Conservation (phyloP, 2,888 invertebrate genomes). For the Conomelus anceps region DNA sequence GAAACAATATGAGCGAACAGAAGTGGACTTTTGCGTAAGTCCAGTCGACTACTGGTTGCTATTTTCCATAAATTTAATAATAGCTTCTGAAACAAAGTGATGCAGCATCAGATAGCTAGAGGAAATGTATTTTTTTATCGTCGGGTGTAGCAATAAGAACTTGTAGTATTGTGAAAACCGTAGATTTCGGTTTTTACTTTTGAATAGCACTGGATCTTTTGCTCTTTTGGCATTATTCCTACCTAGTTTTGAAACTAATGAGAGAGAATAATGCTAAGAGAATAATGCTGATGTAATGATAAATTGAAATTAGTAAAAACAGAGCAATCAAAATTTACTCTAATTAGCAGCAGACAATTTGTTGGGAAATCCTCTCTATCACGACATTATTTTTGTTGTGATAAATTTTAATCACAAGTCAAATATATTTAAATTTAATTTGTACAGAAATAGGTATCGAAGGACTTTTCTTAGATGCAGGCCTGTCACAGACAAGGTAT, state of each 20-base stretch:
- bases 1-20: background rate
- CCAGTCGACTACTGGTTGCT: background rate
- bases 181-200: background rate
- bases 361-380: background rate
- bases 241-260: too few species aligned
- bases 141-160: background rate
- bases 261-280: too few species aligned
- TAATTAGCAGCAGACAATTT: too few species aligned
- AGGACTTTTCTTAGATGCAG: background rate
- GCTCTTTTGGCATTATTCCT: too few species aligned
- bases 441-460: background rate
- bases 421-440: too few species aligned
- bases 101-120: background rate
- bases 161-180: background rate
- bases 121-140: background rate
- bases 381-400: too few species aligned
- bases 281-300: too few species aligned
- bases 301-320: too few species aligned
- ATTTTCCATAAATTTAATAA: background rate
- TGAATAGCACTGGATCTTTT: too few species aligned
- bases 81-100: background rate
- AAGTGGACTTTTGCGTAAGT: background rate
- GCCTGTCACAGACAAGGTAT: background rate
- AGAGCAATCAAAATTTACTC: too few species aligned
- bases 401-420: too few species aligned